Percentiles rank a stretch among this genome's conserved stretches.
Evolutionary conservation across 2,113 vertebrate genomes (phyloP).

Genomic region (Nerophis ophidion): DNA sequence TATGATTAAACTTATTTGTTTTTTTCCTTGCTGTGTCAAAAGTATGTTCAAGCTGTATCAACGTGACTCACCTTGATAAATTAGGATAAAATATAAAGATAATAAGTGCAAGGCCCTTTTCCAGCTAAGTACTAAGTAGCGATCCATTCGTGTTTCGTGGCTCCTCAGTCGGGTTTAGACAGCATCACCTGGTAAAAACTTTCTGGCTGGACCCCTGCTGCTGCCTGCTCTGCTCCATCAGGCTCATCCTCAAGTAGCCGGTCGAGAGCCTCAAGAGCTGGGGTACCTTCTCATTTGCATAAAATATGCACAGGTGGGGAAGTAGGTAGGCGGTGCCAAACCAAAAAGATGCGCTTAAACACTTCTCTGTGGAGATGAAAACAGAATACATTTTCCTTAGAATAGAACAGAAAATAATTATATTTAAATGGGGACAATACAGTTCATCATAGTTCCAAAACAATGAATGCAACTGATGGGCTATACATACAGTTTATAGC

Average conservation of each 20-base stretch:
- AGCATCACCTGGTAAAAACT: conserved; percentile 59
- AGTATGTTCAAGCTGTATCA: neutral
- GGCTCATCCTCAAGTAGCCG: conserved; percentile 34
- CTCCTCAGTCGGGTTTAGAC: conserved; percentile 42
- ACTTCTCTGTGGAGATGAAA: neutral
- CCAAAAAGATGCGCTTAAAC: neutral
- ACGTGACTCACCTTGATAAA: conserved; percentile 69
- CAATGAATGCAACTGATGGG: no score
- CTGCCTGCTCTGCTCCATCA: conserved; percentile 55
- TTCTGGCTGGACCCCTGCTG: conserved; percentile 48
- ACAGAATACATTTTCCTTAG: no score
- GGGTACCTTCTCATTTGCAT: conserved; percentile 69
- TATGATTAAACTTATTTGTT: neutral
- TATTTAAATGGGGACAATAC: no score
- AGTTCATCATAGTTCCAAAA: no score
- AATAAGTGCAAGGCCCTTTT: conserved; percentile 47
- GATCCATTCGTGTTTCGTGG: conserved; percentile 71
- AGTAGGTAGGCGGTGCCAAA: conserved; percentile 4
- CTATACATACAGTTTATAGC: no score
- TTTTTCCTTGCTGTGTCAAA: neutral
- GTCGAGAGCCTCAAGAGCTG: conserved; percentile 50
- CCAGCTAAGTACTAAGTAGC: conserved; percentile 49
- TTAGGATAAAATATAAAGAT: conserved; percentile 54
- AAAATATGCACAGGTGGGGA: conserved; percentile 57
- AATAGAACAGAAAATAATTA: no score